These are phyloP conservation scores for Clanis bilineata DNA, from an alignment of 2,888 invertebrate genomes.

Conservation along the genomic window DNA sequence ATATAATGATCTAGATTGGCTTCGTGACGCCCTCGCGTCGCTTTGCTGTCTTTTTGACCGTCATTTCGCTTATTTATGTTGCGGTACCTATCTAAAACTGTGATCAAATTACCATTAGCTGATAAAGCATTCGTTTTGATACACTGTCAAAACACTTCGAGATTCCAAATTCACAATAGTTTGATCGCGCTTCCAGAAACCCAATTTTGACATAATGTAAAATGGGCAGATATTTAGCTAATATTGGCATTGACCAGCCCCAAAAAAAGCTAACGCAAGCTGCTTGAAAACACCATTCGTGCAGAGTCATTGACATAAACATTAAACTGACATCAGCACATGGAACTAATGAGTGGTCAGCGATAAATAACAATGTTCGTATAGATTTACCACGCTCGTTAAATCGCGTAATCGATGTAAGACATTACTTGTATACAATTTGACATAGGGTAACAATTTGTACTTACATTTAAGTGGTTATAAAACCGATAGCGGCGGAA, in stretches of 20 bases:
- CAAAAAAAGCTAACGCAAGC: too few species aligned
- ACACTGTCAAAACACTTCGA: too few species aligned
- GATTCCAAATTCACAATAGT: too few species aligned
- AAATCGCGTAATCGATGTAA: constrained; percentile 2
- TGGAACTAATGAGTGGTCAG: constrained; percentile 1
- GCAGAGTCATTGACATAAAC: constrained; percentile 1
- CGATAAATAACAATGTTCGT: neutral
- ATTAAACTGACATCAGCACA: neutral
- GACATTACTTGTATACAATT: constrained; percentile 1
- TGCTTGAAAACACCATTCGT: neutral
- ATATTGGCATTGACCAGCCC: too few species aligned
- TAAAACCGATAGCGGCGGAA: neutral
- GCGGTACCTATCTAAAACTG: too few species aligned
- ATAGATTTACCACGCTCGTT: constrained; percentile 4
- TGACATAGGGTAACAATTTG: constrained; percentile 5
- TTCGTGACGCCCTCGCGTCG: neutral
- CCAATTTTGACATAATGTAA: too few species aligned
- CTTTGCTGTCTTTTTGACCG: too few species aligned
- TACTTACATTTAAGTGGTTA: neutral
- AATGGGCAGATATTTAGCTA: too few species aligned
- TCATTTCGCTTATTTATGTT: too few species aligned
- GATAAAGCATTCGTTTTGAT: too few species aligned
- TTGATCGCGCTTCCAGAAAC: too few species aligned
- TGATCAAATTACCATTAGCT: too few species aligned
- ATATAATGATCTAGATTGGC: constrained; percentile 8